A percentile compares a stretch with the other conserved stretches of the same genome.
These are phyloP conservation scores for Anisognathus igniventris DNA, from an alignment of 2,797 vertebrate species.

Conservation along the genomic window DNA sequence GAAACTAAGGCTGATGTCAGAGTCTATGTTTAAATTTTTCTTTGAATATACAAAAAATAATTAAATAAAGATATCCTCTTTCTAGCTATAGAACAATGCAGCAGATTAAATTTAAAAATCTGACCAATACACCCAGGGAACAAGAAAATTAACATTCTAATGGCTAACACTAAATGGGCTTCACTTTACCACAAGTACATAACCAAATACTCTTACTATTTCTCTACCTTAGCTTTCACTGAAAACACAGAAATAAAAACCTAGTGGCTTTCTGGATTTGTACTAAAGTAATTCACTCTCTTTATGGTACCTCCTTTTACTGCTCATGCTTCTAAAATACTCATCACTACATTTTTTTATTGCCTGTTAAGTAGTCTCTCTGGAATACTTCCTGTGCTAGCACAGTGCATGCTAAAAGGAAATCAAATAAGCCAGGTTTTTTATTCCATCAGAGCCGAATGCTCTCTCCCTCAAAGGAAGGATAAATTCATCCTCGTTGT, in stretches of 20 bases:
- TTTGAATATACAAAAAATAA: background rate
- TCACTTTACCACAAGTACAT: background rate
- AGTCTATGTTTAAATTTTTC: background rate
- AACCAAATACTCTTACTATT: background rate
- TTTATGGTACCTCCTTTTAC: background rate
- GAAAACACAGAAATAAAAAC: background rate
- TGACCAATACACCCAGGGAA: background rate
- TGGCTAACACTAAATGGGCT: background rate
- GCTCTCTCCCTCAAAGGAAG: background rate
- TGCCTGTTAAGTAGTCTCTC: background rate
- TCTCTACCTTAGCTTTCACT: background rate
- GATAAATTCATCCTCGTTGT: background rate
- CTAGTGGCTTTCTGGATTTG: background rate
- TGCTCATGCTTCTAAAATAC: background rate
- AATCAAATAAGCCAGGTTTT: background rate
- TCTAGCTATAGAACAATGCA: background rate
- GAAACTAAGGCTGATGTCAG: background rate
- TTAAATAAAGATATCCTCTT: background rate
- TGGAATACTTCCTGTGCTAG: background rate
- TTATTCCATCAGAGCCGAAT: background rate
- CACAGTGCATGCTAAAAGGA: background rate
- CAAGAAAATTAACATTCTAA: background rate
- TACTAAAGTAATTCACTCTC: background rate
- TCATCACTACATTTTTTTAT: background rate
- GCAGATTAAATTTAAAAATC: background rate